These are phyloP conservation scores for Paracanthobrama guichenoti DNA, from an alignment of 2,113 vertebrate species.

Conservation along the genomic window DNA sequence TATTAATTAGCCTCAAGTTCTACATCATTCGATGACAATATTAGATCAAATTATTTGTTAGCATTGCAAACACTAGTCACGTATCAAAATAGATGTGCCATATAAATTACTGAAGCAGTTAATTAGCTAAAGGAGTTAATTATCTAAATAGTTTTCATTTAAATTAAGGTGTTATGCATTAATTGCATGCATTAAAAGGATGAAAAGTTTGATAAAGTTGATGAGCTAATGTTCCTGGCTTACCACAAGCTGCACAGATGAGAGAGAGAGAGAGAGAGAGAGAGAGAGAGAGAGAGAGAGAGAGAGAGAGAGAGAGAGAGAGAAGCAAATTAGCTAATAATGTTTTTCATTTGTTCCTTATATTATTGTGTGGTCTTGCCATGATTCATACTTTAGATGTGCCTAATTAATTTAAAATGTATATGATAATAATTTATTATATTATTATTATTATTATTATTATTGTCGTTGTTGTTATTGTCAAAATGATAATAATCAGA, in stretches of 20 bases:
- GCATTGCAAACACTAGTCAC: constrained; percentile 11
- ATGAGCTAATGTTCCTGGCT: neutral
- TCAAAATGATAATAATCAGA: neutral
- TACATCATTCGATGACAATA: neutral
- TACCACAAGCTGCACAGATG: neutral
- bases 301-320: neutral
- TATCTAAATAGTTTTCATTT: constrained; percentile 1
- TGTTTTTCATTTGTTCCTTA: neutral
- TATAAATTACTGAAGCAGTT: neutral
- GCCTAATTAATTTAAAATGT: neutral
- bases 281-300: neutral
- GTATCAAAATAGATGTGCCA: constrained; percentile 5
- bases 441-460: too few species aligned
- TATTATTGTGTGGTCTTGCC: neutral
- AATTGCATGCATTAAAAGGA: neutral
- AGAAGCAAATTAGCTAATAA: neutral
- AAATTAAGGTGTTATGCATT: constrained; percentile 9
- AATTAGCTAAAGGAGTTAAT: constrained; percentile 24
- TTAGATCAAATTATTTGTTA: neutral
- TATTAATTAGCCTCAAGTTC: neutral
- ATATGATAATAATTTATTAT: neutral
- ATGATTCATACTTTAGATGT: neutral
- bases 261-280: neutral
- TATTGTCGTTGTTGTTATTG: neutral
- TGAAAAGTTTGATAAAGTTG: constrained; percentile 13